phyloP scores from a whole-genome alignment of 1,140 invertebrate genomes.

The Brachystomella parvula region DNA sequence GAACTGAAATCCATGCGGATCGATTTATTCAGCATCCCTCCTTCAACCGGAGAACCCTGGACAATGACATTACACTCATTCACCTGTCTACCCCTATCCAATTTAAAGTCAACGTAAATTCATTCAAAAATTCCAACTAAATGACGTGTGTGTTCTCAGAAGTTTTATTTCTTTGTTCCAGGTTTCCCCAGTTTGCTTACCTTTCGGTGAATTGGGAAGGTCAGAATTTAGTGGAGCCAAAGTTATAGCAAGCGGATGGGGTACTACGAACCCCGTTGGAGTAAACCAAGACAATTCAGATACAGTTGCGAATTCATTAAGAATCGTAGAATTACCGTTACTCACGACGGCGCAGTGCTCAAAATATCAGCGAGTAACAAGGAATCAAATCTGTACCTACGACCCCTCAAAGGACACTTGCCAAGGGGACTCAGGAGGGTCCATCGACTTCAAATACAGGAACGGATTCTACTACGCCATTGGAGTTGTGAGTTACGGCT shows the following conservation, averaged over 20 bases:
- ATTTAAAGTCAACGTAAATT: conserved; percentile 51
- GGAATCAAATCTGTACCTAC: conserved; percentile 60
- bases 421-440: conserved; percentile 34
- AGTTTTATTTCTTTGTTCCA: conserved; percentile 47
- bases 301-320: conserved; percentile 48
- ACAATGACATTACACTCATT: conserved; percentile 38
- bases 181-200: conserved; percentile 24
- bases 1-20: neutral
- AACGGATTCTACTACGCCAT: conserved; percentile 19
- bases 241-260: conserved; percentile 15
- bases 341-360: conserved; percentile 48
- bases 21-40: neutral
- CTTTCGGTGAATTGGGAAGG: conserved; percentile 18
- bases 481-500: conserved; percentile 61
- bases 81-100: conserved; percentile 45
- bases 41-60: neutral
- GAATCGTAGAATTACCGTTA: conserved; percentile 54
- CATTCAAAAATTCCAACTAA: conserved; percentile 50
- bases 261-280: conserved; percentile 47
- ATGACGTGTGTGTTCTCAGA: too few species aligned
- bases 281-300: conserved; percentile 44
- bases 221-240: conserved; percentile 4
- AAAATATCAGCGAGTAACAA: conserved; percentile 41
- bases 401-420: conserved; percentile 37
- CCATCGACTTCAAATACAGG: conserved; percentile 26